Evolutionary conservation across 2,888 invertebrate species (phyloP).

Genomic region (Piscicola geometra): DNA sequence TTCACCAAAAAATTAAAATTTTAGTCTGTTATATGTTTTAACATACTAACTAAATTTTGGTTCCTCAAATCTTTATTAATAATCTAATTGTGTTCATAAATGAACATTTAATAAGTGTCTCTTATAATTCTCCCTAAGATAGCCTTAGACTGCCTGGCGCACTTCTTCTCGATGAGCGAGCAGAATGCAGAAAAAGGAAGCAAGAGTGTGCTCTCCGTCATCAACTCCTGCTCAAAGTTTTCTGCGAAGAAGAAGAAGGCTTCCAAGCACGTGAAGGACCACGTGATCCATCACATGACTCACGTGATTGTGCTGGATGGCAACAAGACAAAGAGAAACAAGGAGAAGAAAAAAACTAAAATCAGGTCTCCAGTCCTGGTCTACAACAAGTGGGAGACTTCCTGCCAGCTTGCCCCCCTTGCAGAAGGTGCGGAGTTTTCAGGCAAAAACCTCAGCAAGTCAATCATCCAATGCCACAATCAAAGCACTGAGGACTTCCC

Average conservation of each 20-base stretch:
- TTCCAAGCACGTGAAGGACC: constrained; percentile 26
- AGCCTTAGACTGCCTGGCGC: neutral
- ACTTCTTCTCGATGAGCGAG: neutral
- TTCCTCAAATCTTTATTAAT: too few species aligned
- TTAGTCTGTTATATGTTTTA: too few species aligned
- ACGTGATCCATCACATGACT: constrained; percentile 39
- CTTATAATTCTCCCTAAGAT: too few species aligned
- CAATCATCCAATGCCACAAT: neutral
- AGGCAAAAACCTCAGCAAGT: too few species aligned
- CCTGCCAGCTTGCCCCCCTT: constrained; percentile 5
- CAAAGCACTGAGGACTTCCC: neutral
- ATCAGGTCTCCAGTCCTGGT: constrained; percentile 41
- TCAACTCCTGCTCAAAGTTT: neutral
- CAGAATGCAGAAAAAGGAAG: too few species aligned
- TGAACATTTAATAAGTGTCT: too few species aligned
- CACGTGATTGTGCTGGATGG: constrained; percentile 37
- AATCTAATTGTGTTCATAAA: too few species aligned
- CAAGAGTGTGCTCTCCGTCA: neutral
- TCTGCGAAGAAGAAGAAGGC: neutral
- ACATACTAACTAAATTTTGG: too few species aligned
- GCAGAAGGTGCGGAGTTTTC: too few species aligned
- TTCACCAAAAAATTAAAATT: too few species aligned
- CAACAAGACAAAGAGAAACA: constrained; percentile 28
- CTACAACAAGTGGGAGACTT: constrained; percentile 44
- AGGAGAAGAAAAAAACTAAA: constrained; percentile 39